Percentiles rank a stretch among this genome's conserved stretches.
Conservation (phyloP, 2,113 vertebrate genomes). For the Ameiurus melas region DNA sequence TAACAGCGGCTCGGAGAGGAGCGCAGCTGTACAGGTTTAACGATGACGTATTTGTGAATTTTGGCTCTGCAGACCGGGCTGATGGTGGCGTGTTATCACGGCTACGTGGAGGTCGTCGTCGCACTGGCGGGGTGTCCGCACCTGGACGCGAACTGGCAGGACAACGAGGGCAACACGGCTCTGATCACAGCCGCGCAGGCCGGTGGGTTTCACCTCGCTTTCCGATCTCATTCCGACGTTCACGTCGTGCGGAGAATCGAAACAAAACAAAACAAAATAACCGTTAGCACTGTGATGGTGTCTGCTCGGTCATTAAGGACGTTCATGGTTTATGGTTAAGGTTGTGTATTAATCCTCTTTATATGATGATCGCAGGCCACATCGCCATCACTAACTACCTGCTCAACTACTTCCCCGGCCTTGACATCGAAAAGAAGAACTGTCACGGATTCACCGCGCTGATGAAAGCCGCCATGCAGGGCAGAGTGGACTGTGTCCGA, state of each 20-base stretch:
- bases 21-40: background rate
- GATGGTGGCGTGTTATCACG: constrained; percentile 92
- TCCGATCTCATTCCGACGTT: background rate
- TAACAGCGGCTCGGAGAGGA: background rate
- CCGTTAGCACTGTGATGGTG: no score
- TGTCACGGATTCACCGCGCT: constrained; percentile 90
- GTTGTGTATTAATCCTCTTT: background rate
- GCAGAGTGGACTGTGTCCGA: constrained; percentile 85
- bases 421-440: constrained; percentile 91
- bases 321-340: background rate
- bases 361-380: constrained; percentile 78
- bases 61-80: constrained; percentile 80
- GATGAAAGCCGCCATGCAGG: constrained; percentile 97
- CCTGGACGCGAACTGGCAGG: constrained; percentile 95
- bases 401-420: constrained; percentile 88
- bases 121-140: constrained; percentile 88
- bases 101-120: constrained; percentile 89
- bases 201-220: constrained; percentile 67
- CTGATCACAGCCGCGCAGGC: constrained; percentile 93
- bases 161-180: constrained; percentile 94
- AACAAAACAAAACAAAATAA: no score
- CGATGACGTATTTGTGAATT: constrained; percentile 2
- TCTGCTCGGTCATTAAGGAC: no score
- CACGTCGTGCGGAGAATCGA: background rate
- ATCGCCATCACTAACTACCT: constrained; percentile 91